phyloP scores from a whole-genome alignment of 2,113 vertebrate species.

The Nannospalax galili region DNA sequence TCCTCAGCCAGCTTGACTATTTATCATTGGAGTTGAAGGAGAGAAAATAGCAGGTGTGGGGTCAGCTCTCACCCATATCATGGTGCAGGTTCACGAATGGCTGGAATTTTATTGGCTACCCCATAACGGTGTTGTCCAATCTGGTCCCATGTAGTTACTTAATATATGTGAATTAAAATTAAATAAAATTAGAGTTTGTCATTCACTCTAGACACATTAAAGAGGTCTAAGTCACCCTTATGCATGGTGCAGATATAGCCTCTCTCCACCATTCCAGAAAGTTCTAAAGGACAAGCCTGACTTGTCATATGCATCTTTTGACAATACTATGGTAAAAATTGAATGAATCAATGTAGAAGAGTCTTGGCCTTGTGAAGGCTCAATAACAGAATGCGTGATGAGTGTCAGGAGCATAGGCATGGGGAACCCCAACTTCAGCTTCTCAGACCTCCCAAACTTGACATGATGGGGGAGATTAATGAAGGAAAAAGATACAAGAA shows the following conservation, averaged over 20 bases:
- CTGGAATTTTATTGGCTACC: no score
- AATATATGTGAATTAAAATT: neutral
- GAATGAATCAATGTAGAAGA: neutral
- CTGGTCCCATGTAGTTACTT: neutral
- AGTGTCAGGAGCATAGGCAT: no score
- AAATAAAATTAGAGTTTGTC: neutral
- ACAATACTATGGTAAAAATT: fast-evolving
- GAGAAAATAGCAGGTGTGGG: fast-evolving
- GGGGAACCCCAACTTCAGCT: no score
- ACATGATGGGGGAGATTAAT: no score
- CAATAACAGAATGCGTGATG: no score
- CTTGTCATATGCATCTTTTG: neutral
- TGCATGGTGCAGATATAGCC: neutral
- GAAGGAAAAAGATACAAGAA: fast-evolving
- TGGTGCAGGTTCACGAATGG: neutral
- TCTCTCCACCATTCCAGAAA: neutral
- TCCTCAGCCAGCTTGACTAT: neutral
- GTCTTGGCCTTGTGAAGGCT: fast-evolving
- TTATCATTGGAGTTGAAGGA: fast-evolving
- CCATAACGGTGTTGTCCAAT: neutral
- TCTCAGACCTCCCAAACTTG: neutral
- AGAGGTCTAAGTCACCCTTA: neutral
- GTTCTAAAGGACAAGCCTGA: fast-evolving
- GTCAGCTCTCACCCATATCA: neutral
- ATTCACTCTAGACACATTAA: neutral